phyloP scores from a whole-genome alignment of 2,797 vertebrate species.

The Leptatherina wallacei region DNA sequence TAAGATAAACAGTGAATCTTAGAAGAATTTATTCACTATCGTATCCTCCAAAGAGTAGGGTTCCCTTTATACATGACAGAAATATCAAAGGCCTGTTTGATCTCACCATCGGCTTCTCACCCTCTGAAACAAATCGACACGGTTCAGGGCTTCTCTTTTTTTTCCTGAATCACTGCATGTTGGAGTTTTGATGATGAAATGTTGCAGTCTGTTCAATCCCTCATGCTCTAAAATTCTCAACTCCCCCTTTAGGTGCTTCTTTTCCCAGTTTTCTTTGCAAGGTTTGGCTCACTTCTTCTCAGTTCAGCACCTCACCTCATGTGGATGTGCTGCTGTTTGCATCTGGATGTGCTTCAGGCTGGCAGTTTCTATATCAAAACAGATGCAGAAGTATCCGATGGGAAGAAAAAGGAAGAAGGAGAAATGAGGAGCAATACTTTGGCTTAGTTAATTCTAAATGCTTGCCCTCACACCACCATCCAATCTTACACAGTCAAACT shows the following conservation, averaged over 20 bases:
- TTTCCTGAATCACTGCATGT: conserved; percentile 62
- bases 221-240: conserved; percentile 50
- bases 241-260: conserved; percentile 52
- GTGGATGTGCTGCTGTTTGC: conserved; percentile 26
- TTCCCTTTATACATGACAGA: conserved; percentile 69
- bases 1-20: conserved; percentile 70
- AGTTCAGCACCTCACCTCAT: conserved; percentile 32
- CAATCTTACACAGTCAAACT: conserved; percentile 52
- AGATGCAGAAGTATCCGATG: conserved; percentile 13
- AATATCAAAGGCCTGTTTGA: conserved; percentile 81
- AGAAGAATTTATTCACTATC: conserved; percentile 49
- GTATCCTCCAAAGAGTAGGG: conserved; percentile 57
- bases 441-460: conserved; percentile 45
- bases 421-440: conserved; percentile 46
- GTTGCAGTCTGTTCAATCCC: conserved; percentile 66
- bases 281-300: conserved; percentile 27
- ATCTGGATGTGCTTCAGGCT: conserved; percentile 25
- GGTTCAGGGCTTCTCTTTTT: conserved; percentile 47
- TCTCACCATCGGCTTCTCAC: conserved; percentile 68
- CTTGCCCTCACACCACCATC: conserved; percentile 37
- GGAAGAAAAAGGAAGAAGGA: conserved; percentile 6
- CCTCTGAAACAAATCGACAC: conserved; percentile 74
- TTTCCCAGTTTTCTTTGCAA: conserved; percentile 29
- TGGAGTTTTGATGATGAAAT: conserved; percentile 78
- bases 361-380: conserved; percentile 12